These are phyloP conservation scores for Chionomys nivalis DNA, from an alignment of 2,113 vertebrate genomes.

Conservation along the genomic window DNA sequence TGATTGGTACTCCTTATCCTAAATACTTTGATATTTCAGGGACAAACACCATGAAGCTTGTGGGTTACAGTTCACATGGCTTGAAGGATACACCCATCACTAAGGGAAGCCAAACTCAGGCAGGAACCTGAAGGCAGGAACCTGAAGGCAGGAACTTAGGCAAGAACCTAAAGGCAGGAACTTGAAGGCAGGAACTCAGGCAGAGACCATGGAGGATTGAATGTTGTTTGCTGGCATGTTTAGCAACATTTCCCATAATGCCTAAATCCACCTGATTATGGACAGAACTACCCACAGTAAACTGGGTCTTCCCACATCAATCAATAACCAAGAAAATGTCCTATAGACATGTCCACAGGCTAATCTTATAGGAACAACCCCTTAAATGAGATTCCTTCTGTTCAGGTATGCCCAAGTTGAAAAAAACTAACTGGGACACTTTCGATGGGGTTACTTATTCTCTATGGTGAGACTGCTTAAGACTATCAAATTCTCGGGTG, in stretches of 20 bases:
- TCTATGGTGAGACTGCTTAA: not conserved
- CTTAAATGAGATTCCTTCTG: not conserved
- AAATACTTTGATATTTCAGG: not conserved
- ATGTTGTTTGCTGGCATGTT: not conserved
- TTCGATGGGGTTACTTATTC: not conserved
- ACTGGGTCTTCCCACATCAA: not conserved
- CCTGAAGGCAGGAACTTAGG: no score
- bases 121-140: no score
- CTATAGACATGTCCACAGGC: not conserved
- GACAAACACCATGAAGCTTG: not conserved
- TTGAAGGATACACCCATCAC: not conserved
- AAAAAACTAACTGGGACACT: not conserved
- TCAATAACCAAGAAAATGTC: not conserved
- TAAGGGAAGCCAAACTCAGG: not conserved
- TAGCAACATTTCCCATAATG: not conserved
- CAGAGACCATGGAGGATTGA: no score
- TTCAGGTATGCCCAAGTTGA: not conserved
- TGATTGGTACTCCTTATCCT: not conserved
- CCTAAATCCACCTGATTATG: no score
- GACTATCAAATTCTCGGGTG: no score
- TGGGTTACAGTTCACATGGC: not conserved
- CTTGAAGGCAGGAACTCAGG: not conserved
- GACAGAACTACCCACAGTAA: no score
- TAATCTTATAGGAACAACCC: not conserved
- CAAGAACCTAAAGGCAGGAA: not conserved